A percentile compares a stretch with the other conserved stretches of the same genome.
Evolutionary conservation across 1,140 invertebrate species (phyloP).

Genomic region (Macrotrachela quadricornifera): DNA sequence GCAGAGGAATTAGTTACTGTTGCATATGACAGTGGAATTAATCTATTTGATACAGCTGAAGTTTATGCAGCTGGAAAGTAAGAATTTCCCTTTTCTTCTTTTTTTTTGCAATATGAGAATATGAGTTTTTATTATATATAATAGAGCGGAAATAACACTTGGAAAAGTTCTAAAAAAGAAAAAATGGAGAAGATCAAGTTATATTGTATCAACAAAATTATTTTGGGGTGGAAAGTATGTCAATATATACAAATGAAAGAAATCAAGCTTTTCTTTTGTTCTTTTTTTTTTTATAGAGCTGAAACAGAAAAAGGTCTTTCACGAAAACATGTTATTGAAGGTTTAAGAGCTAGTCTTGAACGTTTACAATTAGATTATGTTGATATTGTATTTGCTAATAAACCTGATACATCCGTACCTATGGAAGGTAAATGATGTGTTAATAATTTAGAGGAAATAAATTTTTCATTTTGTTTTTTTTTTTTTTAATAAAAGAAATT

Average conservation of each 20-base stretch:
- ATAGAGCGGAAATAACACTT: slow-evolving; percentile 57
- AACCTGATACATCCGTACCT: slow-evolving; percentile 79
- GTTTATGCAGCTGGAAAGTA: slow-evolving; percentile 59
- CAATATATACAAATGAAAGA: no score
- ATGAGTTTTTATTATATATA: slow-evolving; percentile 6
- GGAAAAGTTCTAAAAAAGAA: slow-evolving; percentile 70
- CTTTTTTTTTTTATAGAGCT: slow-evolving; percentile 40
- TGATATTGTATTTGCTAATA: slow-evolving; percentile 80
- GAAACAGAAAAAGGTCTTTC: slow-evolving; percentile 71
- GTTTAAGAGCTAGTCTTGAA: slow-evolving; percentile 50
- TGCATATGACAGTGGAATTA: slow-evolving; percentile 81
- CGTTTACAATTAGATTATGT: slow-evolving; percentile 77
- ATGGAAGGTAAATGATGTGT: slow-evolving; percentile 86
- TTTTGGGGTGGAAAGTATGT: slow-evolving; percentile 89
- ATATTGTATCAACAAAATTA: slow-evolving; percentile 79
- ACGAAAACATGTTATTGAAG: slow-evolving; percentile 82
- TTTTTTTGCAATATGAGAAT: background rate
- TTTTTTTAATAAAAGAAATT: slow-evolving; percentile 17
- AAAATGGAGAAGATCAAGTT: slow-evolving; percentile 63
- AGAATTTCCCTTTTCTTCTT: background rate
- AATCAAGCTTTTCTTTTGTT: slow-evolving; percentile 1
- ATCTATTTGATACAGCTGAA: slow-evolving; percentile 81
- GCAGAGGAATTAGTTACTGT: slow-evolving; percentile 73
- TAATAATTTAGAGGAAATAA: no score
- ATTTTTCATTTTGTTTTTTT: background rate